Evolutionary conservation across 1,140 invertebrate genomes (phyloP).

Genomic region (Lucilia sericata): DNA sequence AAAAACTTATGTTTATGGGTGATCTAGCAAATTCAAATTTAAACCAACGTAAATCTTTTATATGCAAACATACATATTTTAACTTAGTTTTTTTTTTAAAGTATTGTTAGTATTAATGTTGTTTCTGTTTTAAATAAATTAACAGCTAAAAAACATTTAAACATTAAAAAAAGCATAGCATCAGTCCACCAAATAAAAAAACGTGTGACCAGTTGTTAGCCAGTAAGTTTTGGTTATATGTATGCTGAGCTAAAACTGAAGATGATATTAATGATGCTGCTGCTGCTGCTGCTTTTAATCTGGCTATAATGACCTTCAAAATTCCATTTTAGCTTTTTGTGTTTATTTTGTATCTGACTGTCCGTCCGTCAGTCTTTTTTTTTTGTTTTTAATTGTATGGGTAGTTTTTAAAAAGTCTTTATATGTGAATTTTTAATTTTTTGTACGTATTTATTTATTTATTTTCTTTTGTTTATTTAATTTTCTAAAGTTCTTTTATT

Average conservation of each 20-base stretch:
- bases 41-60: too few species aligned
- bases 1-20: not conserved
- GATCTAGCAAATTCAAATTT: too few species aligned
- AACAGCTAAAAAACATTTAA: not conserved
- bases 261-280: not conserved
- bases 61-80: not conserved
- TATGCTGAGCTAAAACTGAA: not conserved
- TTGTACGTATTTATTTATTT: not conserved
- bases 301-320: not conserved
- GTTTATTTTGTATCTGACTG: not conserved
- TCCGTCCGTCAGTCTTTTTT: not conserved
- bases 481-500: too few species aligned
- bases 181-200: not conserved
- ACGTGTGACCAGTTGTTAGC: slow-evolving; percentile 8
- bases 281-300: not conserved
- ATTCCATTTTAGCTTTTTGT: not conserved
- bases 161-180: not conserved
- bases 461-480: not conserved
- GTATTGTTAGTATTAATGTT: not conserved
- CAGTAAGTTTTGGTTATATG: not conserved
- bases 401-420: not conserved
- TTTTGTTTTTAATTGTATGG: not conserved
- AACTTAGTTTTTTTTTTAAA: not conserved
- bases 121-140: not conserved
- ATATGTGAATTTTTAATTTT: not conserved